phyloP scores from a whole-genome alignment of 2,797 vertebrate genomes.

The Otus scops region DNA sequence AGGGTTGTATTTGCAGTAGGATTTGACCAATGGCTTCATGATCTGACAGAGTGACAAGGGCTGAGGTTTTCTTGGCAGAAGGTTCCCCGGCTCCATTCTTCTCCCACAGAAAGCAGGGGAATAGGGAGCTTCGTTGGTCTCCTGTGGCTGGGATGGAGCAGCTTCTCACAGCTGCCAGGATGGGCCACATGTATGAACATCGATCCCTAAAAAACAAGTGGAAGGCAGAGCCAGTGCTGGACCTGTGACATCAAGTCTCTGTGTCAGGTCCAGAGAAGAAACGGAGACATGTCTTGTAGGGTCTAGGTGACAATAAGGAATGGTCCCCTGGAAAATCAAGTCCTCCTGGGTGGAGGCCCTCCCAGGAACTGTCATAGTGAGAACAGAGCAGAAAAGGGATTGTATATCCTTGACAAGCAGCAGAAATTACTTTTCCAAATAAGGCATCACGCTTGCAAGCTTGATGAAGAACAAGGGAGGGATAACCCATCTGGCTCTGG shows the following conservation, averaged over 20 bases:
- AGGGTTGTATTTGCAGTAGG: background rate
- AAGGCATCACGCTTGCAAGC: background rate
- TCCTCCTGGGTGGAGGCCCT: background rate
- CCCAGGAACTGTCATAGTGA: fast-evolving
- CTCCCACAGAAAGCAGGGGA: background rate
- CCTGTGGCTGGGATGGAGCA: background rate
- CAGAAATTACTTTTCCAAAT: background rate
- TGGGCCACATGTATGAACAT: background rate
- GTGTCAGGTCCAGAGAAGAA: background rate
- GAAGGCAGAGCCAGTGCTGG: background rate
- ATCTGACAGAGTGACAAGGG: background rate
- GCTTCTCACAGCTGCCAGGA: fast-evolving
- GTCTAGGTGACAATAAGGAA: background rate
- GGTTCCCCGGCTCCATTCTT: background rate
- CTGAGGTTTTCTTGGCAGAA: background rate
- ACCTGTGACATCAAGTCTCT: background rate
- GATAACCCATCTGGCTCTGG: fast-evolving
- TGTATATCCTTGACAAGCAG: background rate
- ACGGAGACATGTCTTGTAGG: background rate
- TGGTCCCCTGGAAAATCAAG: background rate
- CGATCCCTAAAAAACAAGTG: background rate
- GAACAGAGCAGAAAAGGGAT: background rate
- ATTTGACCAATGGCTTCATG: background rate
- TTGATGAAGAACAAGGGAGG: background rate
- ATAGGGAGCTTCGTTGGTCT: fast-evolving